Evolutionary conservation across 1,140 invertebrate species (phyloP).

Genomic region (Mizuhopecten yessoensis): DNA sequence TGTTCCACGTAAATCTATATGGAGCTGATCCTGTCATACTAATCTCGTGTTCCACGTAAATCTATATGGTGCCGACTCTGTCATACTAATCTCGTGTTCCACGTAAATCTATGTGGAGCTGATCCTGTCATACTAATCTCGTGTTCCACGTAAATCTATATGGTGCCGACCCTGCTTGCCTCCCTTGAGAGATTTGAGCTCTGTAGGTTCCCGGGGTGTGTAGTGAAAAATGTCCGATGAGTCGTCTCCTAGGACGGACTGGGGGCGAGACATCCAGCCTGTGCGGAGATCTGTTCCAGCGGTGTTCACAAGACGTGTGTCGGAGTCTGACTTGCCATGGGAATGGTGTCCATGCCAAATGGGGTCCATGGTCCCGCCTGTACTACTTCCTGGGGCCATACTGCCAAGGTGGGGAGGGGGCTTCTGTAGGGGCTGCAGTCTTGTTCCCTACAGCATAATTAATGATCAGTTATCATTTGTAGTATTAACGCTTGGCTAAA

Average conservation of each 20-base stretch:
- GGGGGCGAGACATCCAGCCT: constrained; percentile 60
- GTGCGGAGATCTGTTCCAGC: constrained; percentile 57
- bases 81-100: background rate
- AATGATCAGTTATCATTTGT: no score
- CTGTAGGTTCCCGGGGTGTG: constrained; percentile 62
- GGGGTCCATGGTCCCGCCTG: constrained; percentile 45
- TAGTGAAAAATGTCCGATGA: constrained; percentile 51
- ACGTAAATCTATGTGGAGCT: background rate
- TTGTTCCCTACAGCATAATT: constrained; percentile 54
- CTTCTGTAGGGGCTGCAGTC: constrained; percentile 66
- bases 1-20: constrained; percentile 26
- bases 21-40: constrained; percentile 44
- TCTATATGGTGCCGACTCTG: constrained; percentile 42
- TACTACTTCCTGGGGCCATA: background rate
- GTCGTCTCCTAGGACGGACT: constrained; percentile 61
- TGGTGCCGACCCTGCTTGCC: constrained; percentile 57
- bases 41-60: background rate
- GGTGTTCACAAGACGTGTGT: constrained; percentile 48
- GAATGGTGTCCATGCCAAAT: constrained; percentile 57
- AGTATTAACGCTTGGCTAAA: no score
- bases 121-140: constrained; percentile 41
- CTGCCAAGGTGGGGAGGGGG: constrained; percentile 52
- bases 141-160: constrained; percentile 12
- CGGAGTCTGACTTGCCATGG: constrained; percentile 58
- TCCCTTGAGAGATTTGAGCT: constrained; percentile 69